Evolutionary conservation across 1,140 invertebrate species (phyloP).

Genomic region (Drosophila trapezifrons): DNA sequence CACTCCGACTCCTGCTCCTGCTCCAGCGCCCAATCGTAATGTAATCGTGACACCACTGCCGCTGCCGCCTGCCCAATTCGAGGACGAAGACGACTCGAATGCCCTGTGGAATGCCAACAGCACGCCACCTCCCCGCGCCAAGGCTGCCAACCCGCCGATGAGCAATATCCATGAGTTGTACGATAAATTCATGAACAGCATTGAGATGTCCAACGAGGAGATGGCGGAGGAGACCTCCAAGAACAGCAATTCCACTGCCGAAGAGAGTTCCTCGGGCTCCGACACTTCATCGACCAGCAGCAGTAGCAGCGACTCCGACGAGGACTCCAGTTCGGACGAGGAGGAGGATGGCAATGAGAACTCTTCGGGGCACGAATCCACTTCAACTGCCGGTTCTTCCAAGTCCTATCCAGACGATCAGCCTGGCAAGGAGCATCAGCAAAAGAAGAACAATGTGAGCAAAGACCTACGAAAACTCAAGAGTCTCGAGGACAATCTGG

Average conservation of each 20-base stretch:
- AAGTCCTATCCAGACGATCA: constrained; percentile 3
- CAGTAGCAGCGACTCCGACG: constrained; percentile 41
- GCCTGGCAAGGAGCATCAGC: constrained; percentile 37
- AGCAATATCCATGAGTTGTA: constrained; percentile 75
- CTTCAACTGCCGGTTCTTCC: background rate
- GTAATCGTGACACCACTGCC: constrained; percentile 5
- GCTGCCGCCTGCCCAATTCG: constrained; percentile 4
- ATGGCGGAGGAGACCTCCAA: constrained; percentile 5
- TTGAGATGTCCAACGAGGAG: constrained; percentile 51
- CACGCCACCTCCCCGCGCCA: constrained; percentile 62
- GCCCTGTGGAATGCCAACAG: constrained; percentile 69
- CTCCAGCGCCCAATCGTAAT: background rate
- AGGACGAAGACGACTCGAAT: constrained; percentile 73
- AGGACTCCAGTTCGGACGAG: constrained; percentile 49
- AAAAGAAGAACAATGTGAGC: constrained; percentile 70
- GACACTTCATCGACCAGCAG: constrained; percentile 38
- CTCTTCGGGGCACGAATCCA: constrained; percentile 12
- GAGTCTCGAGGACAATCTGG: constrained; percentile 72
- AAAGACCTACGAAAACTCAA: constrained; percentile 75
- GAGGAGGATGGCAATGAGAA: constrained; percentile 14
- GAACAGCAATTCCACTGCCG: constrained; percentile 52
- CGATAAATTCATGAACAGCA: constrained; percentile 80
- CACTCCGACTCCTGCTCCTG: background rate
- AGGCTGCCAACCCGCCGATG: background rate
- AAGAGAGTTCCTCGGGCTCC: constrained; percentile 54